Conservation (phyloP, 2,888 invertebrate species). For the Sinohyriopsis cumingii region DNA sequence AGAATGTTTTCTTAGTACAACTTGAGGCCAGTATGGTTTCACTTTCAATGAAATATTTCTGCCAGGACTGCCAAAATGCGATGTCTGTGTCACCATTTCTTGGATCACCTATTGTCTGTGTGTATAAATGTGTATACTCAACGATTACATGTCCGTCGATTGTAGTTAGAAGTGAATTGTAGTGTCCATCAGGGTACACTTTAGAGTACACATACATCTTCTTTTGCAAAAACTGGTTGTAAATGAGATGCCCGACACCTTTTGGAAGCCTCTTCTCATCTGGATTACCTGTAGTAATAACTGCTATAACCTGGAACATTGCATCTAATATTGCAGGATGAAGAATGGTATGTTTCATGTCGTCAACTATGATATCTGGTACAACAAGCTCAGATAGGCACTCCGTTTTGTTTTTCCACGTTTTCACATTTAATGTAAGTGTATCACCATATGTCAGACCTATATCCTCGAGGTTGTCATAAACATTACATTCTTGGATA, state of each 20-base stretch:
- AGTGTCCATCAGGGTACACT: constrained; percentile 12
- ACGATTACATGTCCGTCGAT: constrained; percentile 32
- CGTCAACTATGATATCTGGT: constrained; percentile 16
- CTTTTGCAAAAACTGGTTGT: constrained; percentile 16
- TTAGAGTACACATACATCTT: constrained; percentile 28
- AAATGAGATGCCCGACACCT: constrained; percentile 14
- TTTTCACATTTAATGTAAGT: constrained; percentile 1
- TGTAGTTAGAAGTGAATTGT: constrained; percentile 29
- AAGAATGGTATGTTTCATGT: constrained; percentile 23
- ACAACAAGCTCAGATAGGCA: constrained; percentile 24
- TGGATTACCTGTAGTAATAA: constrained; percentile 11
- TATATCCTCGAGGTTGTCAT: background rate
- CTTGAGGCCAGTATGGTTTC: too few relatives aligned
- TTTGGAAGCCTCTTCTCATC: constrained; percentile 24
- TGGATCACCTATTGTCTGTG: background rate
- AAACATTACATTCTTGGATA: constrained; percentile 2
- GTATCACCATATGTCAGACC: constrained; percentile 11
- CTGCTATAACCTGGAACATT: constrained; percentile 26
- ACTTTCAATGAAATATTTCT: too few relatives aligned
- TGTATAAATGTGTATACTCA: constrained; percentile 25
- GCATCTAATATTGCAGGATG: constrained; percentile 38
- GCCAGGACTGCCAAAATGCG: background rate
- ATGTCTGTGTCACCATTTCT: constrained; percentile 4
- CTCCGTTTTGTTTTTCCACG: constrained; percentile 19
- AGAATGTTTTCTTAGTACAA: too few relatives aligned